Conservation (phyloP, 2,113 vertebrate species). For the Myiozetetes cayanensis region DNA sequence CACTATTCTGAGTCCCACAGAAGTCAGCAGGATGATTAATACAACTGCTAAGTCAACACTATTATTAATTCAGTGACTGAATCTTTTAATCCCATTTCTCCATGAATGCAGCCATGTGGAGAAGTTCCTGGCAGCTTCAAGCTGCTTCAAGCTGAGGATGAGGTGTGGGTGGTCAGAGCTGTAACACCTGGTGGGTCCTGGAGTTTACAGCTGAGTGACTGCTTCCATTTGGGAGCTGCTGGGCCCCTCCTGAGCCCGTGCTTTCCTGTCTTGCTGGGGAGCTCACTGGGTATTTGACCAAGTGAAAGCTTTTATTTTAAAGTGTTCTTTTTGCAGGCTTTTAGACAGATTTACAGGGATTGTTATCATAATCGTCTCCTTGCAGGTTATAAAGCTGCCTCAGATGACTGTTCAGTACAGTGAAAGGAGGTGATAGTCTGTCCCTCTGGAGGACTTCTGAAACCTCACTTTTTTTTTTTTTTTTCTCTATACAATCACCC, state of each 20-base stretch:
- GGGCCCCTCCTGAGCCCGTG: accelerated
- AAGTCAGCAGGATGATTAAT: neutral
- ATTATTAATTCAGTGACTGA: neutral
- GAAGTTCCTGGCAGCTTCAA: neutral
- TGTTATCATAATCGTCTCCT: neutral
- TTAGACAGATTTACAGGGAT: neutral
- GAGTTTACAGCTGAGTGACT: neutral
- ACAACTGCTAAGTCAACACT: neutral
- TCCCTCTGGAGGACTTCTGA: neutral
- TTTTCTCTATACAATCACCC: neutral
- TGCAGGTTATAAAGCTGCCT: neutral
- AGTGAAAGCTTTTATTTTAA: neutral
- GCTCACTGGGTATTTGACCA: neutral
- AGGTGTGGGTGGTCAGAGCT: neutral
- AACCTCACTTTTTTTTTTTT: neutral
- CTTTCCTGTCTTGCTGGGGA: neutral
- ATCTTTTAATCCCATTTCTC: neutral
- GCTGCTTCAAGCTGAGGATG: too few species aligned
- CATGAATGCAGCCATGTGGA: neutral
- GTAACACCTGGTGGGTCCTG: neutral
- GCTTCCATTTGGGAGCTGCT: neutral
- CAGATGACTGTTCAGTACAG: neutral
- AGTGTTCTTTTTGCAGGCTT: neutral
- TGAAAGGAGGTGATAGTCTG: neutral
- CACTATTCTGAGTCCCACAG: neutral